These are phyloP conservation scores for Cheilosia vernalis DNA, from an alignment of 2,888 invertebrate genomes.

Conservation along the genomic window DNA sequence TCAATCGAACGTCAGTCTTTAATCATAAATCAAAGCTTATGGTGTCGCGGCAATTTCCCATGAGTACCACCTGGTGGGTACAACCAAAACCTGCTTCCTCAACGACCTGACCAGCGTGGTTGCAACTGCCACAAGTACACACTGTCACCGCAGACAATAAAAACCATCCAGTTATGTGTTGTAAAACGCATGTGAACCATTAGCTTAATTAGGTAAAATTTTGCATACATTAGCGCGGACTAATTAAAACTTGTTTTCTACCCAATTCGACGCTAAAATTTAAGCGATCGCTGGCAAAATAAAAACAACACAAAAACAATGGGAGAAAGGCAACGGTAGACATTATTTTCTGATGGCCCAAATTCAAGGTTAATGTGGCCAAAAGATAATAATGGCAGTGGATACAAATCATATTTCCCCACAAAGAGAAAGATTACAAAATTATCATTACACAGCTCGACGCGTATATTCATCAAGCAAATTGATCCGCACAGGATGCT, in stretches of 20 bases:
- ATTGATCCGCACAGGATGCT: slow-evolving; percentile 4
- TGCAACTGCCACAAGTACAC: neutral
- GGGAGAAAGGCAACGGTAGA: slow-evolving; percentile 5
- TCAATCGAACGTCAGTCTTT: neutral
- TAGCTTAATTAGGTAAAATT: slow-evolving; percentile 26
- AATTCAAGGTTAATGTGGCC: slow-evolving; percentile 30
- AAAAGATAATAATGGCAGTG: neutral
- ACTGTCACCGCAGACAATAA: neutral
- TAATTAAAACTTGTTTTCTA: slow-evolving; percentile 27
- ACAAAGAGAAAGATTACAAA: too few species aligned
- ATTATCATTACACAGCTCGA: neutral
- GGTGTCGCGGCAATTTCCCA: too few species aligned
- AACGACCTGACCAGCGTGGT: too few species aligned
- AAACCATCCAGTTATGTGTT: slow-evolving; percentile 10
- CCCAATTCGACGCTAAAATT: neutral
- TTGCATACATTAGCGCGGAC: slow-evolving; percentile 7
- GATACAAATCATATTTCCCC: neutral
- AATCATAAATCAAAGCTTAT: too few species aligned
- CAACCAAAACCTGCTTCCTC: neutral
- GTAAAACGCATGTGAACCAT: slow-evolving; percentile 13
- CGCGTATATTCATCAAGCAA: neutral
- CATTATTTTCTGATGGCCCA: slow-evolving; percentile 22
- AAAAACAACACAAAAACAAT: neutral
- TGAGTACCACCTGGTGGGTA: neutral
- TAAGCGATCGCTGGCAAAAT: neutral